Base-by-base conservation (phyloP, 30 jellyfish, hydroid and myxozoan genomes). In the Sanderia malayensis region DNA sequence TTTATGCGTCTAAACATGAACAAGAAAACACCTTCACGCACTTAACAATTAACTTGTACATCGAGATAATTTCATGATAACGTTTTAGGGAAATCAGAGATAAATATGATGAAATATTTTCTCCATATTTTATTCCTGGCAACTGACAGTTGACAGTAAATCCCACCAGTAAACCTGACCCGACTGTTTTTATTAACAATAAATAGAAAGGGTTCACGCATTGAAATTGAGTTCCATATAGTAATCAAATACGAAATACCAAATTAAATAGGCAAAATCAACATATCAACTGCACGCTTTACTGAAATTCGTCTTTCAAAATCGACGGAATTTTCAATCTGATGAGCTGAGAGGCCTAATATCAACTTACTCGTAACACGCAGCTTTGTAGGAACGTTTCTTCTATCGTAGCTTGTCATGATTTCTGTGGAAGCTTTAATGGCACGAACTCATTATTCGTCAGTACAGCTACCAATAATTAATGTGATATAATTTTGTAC, bases 311-410 rank as follows among this genome's bases (percentile, higher is more conserved):
- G 52, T 4, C n/a, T 37, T 37, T 37, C 52, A 37, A 13, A 37
- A 37, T 37, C 6, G 52, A 37, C 10, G 6, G 10, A 37, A 13
- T 37, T 37, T 37, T 37, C 6, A 37, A 37, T n/a, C n/a, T n/a
- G n/a, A n/a, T n/a, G n/a, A n/a, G n/a, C n/a, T 41, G 15, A 19
- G 26, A 19, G 89, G 89, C 89, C 89, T 78, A 71, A 71, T 69
- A 44, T 71, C 83, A 26, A 78, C 89, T 78, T 34, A 78, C 89
- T 70, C 61, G 89, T 78, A 22, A 78, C 89, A 31, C 89, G 79
- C 9, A 78, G 89, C 44, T 78, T 78, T 29, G 71, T 78, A 1
- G 89, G 89, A 0, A 59, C 89, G 66, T 66, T 64, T 52, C 89
- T 61, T 4, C 62, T 69, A 27, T 78, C 89, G 33, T 62, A 71